Evolutionary conservation across 2,888 invertebrate species (phyloP).

Genomic region (Mythimna loreyi): DNA sequence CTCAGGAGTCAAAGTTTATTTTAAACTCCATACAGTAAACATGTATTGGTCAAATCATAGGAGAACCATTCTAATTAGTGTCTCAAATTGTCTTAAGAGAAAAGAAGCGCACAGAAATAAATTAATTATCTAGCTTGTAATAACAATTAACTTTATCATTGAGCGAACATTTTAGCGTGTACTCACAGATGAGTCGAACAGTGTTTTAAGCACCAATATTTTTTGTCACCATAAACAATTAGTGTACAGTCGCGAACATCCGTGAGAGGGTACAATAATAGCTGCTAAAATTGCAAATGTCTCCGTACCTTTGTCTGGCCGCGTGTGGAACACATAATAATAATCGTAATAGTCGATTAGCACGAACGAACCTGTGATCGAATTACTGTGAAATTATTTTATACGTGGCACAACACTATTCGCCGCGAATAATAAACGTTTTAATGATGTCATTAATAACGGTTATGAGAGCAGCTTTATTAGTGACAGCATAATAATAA

Average conservation of each 20-base stretch:
- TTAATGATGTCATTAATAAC: conserved; percentile 49
- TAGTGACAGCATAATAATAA: conserved; percentile 38
- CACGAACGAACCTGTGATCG: conserved; percentile 66
- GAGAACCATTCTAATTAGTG: too few species aligned
- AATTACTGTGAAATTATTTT: conserved; percentile 55
- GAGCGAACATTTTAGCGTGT: conserved; percentile 42
- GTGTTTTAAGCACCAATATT: conserved; percentile 73
- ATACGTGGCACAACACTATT: conserved; percentile 45
- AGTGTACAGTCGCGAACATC: conserved; percentile 67
- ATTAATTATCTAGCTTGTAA: conserved; percentile 41
- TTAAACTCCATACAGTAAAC: too few species aligned
- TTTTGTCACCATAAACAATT: conserved; percentile 82
- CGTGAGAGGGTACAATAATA: conserved; percentile 71
- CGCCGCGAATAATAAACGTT: conserved; percentile 40
- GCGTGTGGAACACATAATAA: conserved; percentile 73
- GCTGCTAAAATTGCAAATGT: conserved; percentile 79
- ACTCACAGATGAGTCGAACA: conserved; percentile 15
- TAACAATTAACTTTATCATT: conserved; percentile 54
- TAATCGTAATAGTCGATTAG: conserved; percentile 75
- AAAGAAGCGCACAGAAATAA: too few species aligned
- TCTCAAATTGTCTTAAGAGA: too few species aligned
- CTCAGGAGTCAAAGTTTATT: too few species aligned
- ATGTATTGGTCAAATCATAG: too few species aligned
- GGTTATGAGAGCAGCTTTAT: conserved; percentile 26
- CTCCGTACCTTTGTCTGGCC: conserved; percentile 65